Evolutionary conservation across 2,797 vertebrate species (phyloP).

Genomic region (Brotogeris chrysoptera): DNA sequence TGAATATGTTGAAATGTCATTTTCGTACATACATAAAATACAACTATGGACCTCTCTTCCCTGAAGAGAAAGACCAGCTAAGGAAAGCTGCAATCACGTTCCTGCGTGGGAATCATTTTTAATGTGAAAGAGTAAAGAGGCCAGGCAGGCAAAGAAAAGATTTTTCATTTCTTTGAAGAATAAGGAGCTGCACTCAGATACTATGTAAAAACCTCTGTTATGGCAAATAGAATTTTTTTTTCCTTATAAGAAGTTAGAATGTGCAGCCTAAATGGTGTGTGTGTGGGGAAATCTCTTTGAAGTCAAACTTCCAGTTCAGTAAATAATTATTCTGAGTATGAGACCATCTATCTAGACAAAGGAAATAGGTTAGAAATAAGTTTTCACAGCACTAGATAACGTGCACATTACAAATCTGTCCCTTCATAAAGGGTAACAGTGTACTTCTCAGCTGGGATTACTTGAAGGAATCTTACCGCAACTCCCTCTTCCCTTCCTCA

Average conservation of each 20-base stretch:
- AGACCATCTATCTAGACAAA: not conserved
- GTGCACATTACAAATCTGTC: not conserved
- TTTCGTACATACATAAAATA: not conserved
- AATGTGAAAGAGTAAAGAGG: not conserved
- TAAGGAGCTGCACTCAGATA: conserved; percentile 26
- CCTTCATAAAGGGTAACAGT: not conserved
- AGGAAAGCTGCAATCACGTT: not conserved
- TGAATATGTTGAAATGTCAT: not conserved
- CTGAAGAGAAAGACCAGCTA: not conserved
- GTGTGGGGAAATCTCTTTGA: not conserved
- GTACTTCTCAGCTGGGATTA: not conserved
- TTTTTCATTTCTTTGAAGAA: conserved; percentile 34
- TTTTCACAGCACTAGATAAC: not conserved
- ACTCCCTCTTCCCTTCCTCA: conserved; percentile 43
- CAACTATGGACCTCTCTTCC: not conserved
- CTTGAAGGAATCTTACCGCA: not conserved
- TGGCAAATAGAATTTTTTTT: not conserved
- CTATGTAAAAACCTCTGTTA: not conserved
- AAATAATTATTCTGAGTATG: not conserved
- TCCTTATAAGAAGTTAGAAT: not conserved
- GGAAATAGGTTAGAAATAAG: not conserved
- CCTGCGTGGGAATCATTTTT: conserved; percentile 13
- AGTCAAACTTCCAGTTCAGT: not conserved
- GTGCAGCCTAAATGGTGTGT: not conserved
- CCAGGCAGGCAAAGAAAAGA: not conserved